Evolutionary conservation across 2,797 vertebrate species (phyloP).

Genomic region (Scleropages formosus): DNA sequence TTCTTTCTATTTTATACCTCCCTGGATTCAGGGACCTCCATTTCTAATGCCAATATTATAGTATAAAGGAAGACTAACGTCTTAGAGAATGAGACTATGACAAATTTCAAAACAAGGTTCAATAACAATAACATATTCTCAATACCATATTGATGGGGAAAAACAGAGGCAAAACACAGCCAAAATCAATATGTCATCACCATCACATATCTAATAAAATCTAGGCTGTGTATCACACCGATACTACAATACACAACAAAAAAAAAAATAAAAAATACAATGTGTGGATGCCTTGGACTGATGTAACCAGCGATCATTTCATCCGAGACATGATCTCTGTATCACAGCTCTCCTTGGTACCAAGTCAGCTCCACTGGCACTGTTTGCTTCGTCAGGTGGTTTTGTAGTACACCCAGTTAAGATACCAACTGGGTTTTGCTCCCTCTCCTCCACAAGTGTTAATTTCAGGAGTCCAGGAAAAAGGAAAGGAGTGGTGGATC

Average conservation of each 20-base stretch:
- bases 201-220: neutral
- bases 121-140: neutral
- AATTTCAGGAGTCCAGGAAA: neutral
- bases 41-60: conserved; percentile 11
- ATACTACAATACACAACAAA: neutral
- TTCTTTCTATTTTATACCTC: neutral
- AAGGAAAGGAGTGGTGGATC: neutral
- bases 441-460: neutral
- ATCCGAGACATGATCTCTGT: neutral
- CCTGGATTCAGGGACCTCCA: neutral
- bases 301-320: neutral
- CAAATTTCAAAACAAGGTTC: conserved; percentile 16
- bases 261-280: neutral
- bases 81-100: neutral
- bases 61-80: conserved; percentile 1
- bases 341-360: conserved; percentile 10
- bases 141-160: conserved; percentile 1
- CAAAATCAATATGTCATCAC: conserved; percentile 20
- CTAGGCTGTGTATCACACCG: neutral
- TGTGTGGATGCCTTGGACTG: neutral
- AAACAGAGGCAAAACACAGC: conserved; percentile 1
- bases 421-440: conserved; percentile 3
- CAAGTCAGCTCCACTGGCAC: neutral
- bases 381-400: conserved; percentile 20
- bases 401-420: no score